Evolutionary conservation across 1,140 invertebrate genomes (phyloP), one percentile per base, ranked within the genome.

Genomic region (Leptoteleia sp.): DNA sequence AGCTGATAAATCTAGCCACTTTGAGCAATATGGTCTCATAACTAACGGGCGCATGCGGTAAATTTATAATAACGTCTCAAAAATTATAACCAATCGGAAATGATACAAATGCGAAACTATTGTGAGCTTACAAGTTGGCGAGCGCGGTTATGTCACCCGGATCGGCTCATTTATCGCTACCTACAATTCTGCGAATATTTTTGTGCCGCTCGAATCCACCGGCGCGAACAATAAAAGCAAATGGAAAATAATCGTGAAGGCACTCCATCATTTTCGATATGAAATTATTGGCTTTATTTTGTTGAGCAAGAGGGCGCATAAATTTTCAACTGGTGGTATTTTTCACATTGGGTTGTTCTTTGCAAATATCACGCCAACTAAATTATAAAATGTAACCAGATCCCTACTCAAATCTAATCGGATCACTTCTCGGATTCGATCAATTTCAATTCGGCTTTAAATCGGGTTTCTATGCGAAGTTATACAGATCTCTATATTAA

Each of bases 91-190:
- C 64, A 62, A 50, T 61, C 50, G 35, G 27, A 59, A 76, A 76
- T 72, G 61, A 77, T 75, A 52, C 73, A 81, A 81, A 78, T 79
- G 75, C 55, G 61, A 43, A 79, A 43, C 71, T 67, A 80, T 81
- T 81, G 73, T 80, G 68, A 70, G 72, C 78, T 79, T 83, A 83
- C 84, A 84, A 82, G 80, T 77, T 68, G 48, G 73, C 73, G 37
- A 55, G 11, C 33, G 45, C 17, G 37, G 61, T 42, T 67, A 54
- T 59, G 55, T 61, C 67, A 71, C 29, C 11, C 37, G 22, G 29
- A 54, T 71, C 38, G 38, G 54, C 29, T 12, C 67, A 71, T 71
- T 71, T 75, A 59, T 65, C 15, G 70, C 52, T 57, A 48, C 57
- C 59, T 31, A 73, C 50, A 59, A 62, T 62, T 72, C 9, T 27